phyloP scores from a whole-genome alignment of 2,797 vertebrate species.

The Chloroceryle inda region DNA sequence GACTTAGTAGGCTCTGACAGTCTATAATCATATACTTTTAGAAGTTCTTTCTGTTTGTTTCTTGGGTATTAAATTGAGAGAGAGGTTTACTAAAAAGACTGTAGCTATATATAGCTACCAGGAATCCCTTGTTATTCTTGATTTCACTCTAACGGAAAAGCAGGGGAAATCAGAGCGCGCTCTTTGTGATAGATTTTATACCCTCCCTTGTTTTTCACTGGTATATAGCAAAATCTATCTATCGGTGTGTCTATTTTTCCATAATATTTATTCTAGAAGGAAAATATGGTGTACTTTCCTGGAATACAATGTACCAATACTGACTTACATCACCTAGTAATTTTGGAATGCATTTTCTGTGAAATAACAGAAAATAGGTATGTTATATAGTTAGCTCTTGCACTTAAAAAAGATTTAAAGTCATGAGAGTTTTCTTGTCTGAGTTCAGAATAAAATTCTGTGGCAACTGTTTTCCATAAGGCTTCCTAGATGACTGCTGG shows the following conservation, averaged over 20 bases:
- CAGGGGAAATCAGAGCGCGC: background rate
- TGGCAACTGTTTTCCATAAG: conserved; percentile 29
- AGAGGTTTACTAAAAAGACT: background rate
- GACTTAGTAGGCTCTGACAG: background rate
- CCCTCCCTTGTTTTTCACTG: background rate
- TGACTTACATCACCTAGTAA: background rate
- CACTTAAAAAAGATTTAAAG: conserved; percentile 25
- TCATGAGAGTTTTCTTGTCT: conserved; percentile 20
- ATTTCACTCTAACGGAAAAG: background rate
- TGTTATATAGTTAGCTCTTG: conserved; percentile 1
- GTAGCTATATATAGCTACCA: background rate
- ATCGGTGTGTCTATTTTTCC: background rate
- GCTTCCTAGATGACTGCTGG: conserved; percentile 1
- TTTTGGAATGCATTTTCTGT: conserved; percentile 13
- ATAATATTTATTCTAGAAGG: background rate
- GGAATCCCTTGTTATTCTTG: background rate
- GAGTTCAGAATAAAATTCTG: conserved; percentile 16
- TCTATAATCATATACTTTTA: background rate
- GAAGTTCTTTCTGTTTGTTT: background rate
- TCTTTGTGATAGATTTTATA: background rate
- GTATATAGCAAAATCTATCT: background rate
- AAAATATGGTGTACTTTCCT: background rate
- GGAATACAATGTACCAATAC: conserved; percentile 14
- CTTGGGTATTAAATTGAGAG: background rate
- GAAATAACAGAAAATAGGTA: conserved; percentile 43